Evolutionary conservation across 1,140 invertebrate genomes (phyloP), one percentile per base, ranked within the genome.

Genomic region (Piezodorus guildinii): DNA sequence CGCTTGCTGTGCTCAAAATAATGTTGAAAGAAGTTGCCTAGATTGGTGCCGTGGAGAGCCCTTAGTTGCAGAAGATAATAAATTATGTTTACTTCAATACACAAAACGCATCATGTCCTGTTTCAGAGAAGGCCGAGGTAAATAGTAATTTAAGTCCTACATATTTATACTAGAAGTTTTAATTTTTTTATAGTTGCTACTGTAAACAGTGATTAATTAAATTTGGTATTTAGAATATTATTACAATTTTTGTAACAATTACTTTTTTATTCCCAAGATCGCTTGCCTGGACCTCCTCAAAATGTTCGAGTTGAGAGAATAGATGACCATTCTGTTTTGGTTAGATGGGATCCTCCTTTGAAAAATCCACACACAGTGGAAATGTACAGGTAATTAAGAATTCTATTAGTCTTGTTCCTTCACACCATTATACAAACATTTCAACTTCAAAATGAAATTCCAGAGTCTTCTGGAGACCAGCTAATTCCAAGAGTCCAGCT

Each of bases 291-390:
- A 16, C 87, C 87, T n/a, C 88, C 88, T 3, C 77, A 80, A 63
- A 85, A 87, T 68, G 74, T 91, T 27, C 78, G 77, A 23, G 81
- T 87, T 16, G 78, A 80, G 44, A 78, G 81, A 16, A 76, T 82
- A 0, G 81, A 81, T 44, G 72, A 79, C 1, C 76, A 80, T 68
- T 77, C 80, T 25, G 80, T 85, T 1, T 73, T 79, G 16, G 77
- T 88, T 6, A 75, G 79, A 62, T 91, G 88, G 89, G 85, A 90
- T 69, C 79, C 82, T 16, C 88, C 89, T 45, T 71, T 79, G 39
- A 90, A 90, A 73, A 91, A 91, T 74, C 86, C 88, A 3, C 81
- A 87, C 66, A 83, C 83, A 10, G 87, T 90, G n/a, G 86, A 89
- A 74, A 78, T 87, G 66, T 91, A 91, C 76, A 80, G 86, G 75